These are phyloP conservation scores for Laticauda colubrina DNA, from an alignment of 2,113 vertebrate species.

Conservation along the genomic window DNA sequence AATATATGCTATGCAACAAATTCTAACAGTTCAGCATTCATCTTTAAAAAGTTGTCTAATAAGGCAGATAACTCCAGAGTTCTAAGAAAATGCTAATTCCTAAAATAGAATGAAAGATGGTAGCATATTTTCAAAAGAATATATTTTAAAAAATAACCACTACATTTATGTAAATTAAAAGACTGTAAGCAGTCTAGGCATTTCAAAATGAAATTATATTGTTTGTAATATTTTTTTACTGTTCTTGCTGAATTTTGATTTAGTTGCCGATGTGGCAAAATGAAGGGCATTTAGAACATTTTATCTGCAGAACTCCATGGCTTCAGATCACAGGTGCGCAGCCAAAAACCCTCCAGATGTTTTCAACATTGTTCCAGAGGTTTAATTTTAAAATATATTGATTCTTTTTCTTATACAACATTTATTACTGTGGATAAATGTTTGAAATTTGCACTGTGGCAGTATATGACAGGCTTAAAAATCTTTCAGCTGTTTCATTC, in stretches of 20 bases:
- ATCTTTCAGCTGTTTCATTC: not conserved
- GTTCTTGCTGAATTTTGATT: not conserved
- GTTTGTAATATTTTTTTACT: not conserved
- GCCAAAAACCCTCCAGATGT: not conserved
- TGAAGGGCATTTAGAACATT: not conserved
- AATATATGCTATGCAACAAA: not conserved
- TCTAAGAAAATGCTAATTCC: not conserved
- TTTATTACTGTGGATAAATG: not conserved
- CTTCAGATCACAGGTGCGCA: not conserved
- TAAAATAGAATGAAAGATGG: not conserved
- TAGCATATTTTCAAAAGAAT: not conserved
- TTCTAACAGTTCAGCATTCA: not conserved
- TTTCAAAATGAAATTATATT: not conserved
- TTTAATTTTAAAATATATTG: not conserved
- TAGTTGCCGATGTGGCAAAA: not conserved
- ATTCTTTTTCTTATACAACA: not conserved
- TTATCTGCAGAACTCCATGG: not conserved
- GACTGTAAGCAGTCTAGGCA: constrained; percentile 1
- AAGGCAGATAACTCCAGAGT: not conserved
- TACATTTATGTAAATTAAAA: constrained; percentile 16
- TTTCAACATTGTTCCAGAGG: not conserved
- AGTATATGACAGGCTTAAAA: not conserved
- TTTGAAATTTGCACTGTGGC: not conserved
- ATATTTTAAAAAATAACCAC: constrained; percentile 17
- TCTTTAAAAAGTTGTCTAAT: not conserved